Evolutionary conservation across 2,888 invertebrate genomes (phyloP), one percentile per base, ranked within the genome.

Genomic region (Epinotia demarniana): DNA sequence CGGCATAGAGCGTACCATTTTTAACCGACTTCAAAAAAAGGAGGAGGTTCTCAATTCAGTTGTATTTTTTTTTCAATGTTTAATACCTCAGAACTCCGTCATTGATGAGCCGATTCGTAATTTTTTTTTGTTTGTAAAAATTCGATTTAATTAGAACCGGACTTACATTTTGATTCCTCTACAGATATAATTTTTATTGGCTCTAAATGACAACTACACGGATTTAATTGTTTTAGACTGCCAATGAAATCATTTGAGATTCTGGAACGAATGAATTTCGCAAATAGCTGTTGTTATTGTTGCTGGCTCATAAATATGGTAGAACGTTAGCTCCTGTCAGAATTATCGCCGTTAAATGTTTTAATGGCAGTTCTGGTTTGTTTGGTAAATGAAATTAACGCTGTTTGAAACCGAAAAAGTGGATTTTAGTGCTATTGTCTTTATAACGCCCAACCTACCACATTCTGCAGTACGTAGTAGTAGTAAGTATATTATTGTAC

Each of bases 231-330:
- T 60, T 60, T 60, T 60, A 60, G 19, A 46, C 58, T 39, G 23
- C 57, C 23, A 68, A 58, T 68, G 39, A 69, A 69, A 69, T 69
- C 60, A 68, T 69, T 46, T 69, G n/a, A 60, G 57, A 58, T 69
- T 60, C 70, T 43, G 33, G 60, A 75, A 66, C 75, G 39, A 75
- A 75, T 75, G 64, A 75, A 75, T 64, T 75, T 70, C 58, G 39
- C 74, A 23, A 75, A 75, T 75, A 75, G 70, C 74, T 75, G 70
- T 71, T 73, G 69, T 75, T 75, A 75, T 75, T 75, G 72, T 73
- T 75, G 64, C 64, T 49, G 43, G 60, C 9, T 39, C 58, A 75
- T 75, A 64, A 63, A 75, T 75, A 75, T 71, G 39, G 60, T 64
- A 53, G 12, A 70, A 64, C 43, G 64, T 75, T 75, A 75, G 69